Base-by-base conservation (phyloP, 2,113 vertebrate genomes). In the Brachionichthys hirsutus region DNA sequence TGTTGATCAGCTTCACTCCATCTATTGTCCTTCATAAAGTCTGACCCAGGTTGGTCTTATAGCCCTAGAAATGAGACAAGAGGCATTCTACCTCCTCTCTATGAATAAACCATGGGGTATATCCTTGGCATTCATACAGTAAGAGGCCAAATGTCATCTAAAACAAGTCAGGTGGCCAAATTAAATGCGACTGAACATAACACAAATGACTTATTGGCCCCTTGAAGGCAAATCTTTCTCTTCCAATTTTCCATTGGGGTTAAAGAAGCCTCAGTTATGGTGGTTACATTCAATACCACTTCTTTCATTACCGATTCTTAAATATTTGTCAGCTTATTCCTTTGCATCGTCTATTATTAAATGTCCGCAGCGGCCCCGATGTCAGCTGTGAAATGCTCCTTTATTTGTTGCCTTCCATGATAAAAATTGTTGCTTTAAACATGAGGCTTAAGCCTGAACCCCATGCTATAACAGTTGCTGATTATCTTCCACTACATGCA, bases 71-170 rank as follows among this genome's bases (percentile, higher is more conserved):
- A 76, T 65, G 24, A 78, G 65, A 47, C 67, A 80, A 62, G 51
- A 75, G 54, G 51, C 52, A 67, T 73, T 78, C 69, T 64, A 45
- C 70, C 65, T 67, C 38, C 50, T 72, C 51, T 45, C 52, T 48
- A 87, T 86, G 65, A 87, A 88, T 81, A 84, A 86, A 84, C 63
- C 63, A 74, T 58, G 40, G 65, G 12, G 41, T 20, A 71, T 75
- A 18, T n/a, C n/a, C 43, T 64, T 67, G 73, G 64, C 55, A 75
- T 52, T 66, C 65, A 54, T 30, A 71, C 52, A 72, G 45, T 41
- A 75, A 67, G 69, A 59, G 47, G 53, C 61, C 59, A 59, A 9
- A 44, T 40, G 73, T 16, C 35, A 51, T 19, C 34, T 43, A 42
- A 45, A 30, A 73, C 64, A 44, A 34, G 51, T 58, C 20, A 52